Evolutionary conservation across 2,797 vertebrate species (phyloP).

Genomic region (Botia kubotai): DNA sequence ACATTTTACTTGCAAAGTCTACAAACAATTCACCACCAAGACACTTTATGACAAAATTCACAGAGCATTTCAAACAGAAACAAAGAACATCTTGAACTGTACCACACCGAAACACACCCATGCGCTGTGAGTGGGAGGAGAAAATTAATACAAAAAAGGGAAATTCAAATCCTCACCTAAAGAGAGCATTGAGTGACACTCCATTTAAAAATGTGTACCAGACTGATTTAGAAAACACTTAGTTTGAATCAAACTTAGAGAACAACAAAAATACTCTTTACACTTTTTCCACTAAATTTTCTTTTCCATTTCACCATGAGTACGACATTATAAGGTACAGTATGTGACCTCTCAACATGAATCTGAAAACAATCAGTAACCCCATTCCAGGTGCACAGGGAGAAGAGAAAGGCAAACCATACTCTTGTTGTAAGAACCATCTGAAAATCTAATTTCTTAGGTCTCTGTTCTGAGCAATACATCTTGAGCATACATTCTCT

Average conservation of each 20-base stretch:
- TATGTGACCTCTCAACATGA: slow-evolving; percentile 85
- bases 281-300: slow-evolving; percentile 37
- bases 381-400: slow-evolving; percentile 67
- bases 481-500: not conserved
- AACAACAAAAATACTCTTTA: slow-evolving; percentile 63
- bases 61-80: slow-evolving; percentile 71
- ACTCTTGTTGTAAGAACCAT: slow-evolving; percentile 8
- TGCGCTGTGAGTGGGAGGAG: slow-evolving; percentile 71
- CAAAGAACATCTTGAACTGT: slow-evolving; percentile 59
- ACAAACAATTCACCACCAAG: slow-evolving; percentile 86
- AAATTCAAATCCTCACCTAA: slow-evolving; percentile 70
- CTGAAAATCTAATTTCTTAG: slow-evolving; percentile 7
- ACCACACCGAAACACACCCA: slow-evolving; percentile 75
- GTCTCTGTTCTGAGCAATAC: slow-evolving; percentile 12
- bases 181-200: slow-evolving; percentile 71
- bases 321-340: slow-evolving; percentile 71
- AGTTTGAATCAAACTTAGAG: slow-evolving; percentile 61
- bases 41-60: slow-evolving; percentile 79
- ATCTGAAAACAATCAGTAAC: slow-evolving; percentile 74
- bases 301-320: slow-evolving; percentile 70
- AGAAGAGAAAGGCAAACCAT: slow-evolving; percentile 49
- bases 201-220: slow-evolving; percentile 71
- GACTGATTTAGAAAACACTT: slow-evolving; percentile 72
- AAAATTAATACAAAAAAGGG: slow-evolving; percentile 67
- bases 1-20: slow-evolving; percentile 82